phyloP scores from a whole-genome alignment of 2,113 vertebrate species.

The Columba janthina region DNA sequence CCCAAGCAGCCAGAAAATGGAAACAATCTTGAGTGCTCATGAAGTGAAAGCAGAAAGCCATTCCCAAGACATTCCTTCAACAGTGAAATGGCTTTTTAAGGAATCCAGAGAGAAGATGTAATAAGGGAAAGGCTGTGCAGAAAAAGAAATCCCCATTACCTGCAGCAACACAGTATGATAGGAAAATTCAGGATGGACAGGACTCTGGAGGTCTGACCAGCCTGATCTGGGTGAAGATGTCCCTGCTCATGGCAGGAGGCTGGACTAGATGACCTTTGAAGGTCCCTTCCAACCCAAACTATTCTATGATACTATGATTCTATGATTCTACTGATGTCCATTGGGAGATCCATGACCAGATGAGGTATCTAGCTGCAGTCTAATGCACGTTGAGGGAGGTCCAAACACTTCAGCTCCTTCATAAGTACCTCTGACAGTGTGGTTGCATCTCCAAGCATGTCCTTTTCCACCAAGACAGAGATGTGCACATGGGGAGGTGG shows the following conservation, averaged over 20 bases:
- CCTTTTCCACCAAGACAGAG: neutral
- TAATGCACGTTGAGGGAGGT: neutral
- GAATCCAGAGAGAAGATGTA: slow-evolving; percentile 4
- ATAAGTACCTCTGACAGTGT: neutral
- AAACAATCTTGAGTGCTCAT: slow-evolving; percentile 30
- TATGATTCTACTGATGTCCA: neutral
- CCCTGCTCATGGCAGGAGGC: no score
- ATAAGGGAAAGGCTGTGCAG: neutral
- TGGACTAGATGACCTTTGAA: neutral
- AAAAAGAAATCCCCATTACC: neutral
- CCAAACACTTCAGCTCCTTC: neutral
- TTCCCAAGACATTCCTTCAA: slow-evolving; percentile 45
- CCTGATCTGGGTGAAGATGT: neutral
- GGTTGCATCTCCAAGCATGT: neutral
- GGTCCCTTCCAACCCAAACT: neutral
- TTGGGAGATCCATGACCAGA: neutral
- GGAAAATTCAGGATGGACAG: neutral
- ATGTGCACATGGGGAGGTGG: neutral
- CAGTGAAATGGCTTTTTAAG: neutral
- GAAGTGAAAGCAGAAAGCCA: slow-evolving; percentile 25
- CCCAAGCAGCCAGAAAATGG: slow-evolving; percentile 41
- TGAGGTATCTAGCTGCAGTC: neutral
- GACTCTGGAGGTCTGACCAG: neutral
- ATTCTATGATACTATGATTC: no score
- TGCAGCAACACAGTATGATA: neutral